Evolutionary conservation across 1,140 invertebrate species (phyloP), one percentile per base, ranked within the genome.

Genomic region (Portunus trituberculatus): DNA sequence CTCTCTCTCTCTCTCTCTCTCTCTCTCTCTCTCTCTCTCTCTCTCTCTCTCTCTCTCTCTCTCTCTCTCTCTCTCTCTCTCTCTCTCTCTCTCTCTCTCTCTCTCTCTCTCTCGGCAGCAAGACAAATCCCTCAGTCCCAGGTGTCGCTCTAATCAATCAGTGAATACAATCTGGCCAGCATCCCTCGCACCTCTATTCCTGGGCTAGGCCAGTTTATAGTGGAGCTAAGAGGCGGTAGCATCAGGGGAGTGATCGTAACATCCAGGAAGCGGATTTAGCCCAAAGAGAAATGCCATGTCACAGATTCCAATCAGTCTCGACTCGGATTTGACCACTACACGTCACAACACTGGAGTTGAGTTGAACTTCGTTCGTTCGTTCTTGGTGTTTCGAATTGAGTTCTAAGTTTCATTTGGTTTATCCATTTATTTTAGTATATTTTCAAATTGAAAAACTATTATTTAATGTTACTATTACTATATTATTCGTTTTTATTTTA

Each of bases 51-150:
- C 67, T 76, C 67, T 59, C 67, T 76, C 67, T 76, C 67, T 76
- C 67, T 76, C 67, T n/a, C 39, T 39, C 25, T 76, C 67, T 76
- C 67, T 76, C 67, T 76, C 67, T 76, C 67, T 59, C 67, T 76
- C 67, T 76, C 67, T 76, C 67, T 76, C 67, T 59, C 67, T 76
- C 67, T 76, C 67, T 76, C 67, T 76, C 67, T 76, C 67, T 76
- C 67, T 76, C 67, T 76, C 67, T 59, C 67, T n/a, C 67, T 76
- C 52, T 76, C 6, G n/a, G 25, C 0, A n/a, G 25, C 67, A n/a
- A 25, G 10, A 76, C 20, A 76, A 76, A 25, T 76, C 67, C 1
- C 25, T 7, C 25, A n/a, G 7, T n/a, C 20, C 67, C 67, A n/a
- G 20, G 20, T 25, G 67, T 20, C 67, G n/a, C 20, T 20, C 25